A percentile compares a stretch with the other conserved stretches of the same genome.
Conservation (phyloP, 2,113 vertebrate genomes). For the Eubucco bourcierii region DNA sequence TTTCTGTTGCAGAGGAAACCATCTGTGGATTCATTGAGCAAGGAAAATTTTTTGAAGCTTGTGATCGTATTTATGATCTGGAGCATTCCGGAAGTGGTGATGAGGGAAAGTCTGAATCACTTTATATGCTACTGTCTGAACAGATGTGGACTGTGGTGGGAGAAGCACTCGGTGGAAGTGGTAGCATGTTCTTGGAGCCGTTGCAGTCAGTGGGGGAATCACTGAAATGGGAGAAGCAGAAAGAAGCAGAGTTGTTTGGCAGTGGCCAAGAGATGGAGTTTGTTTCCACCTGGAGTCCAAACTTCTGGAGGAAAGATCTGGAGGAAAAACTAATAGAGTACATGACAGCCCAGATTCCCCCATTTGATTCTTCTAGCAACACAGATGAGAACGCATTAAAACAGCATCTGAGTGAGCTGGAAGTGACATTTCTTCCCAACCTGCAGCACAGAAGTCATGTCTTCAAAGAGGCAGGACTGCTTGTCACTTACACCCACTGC, state of each 20-base stretch:
- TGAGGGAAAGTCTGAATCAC: neutral
- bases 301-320: slow-evolving; percentile 56
- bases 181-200: neutral
- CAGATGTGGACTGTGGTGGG: slow-evolving; percentile 40
- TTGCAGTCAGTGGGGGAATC: slow-evolving; percentile 8
- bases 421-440: neutral
- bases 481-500: neutral
- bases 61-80: neutral
- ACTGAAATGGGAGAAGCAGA: slow-evolving; percentile 29
- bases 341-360: slow-evolving; percentile 3
- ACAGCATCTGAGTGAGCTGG: slow-evolving; percentile 43
- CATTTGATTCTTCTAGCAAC: neutral
- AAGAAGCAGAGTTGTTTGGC: neutral
- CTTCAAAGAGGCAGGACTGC: slow-evolving; percentile 41
- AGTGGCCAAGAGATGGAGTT: fast-evolving
- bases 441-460: neutral
- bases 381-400: slow-evolving; percentile 16
- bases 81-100: neutral
- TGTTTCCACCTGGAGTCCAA: slow-evolving; percentile 15
- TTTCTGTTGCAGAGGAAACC: slow-evolving; percentile 51
- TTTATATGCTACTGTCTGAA: neutral
- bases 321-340: slow-evolving; percentile 19
- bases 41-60: slow-evolving; percentile 58
- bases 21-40: slow-evolving; percentile 36
- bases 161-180: neutral